Base-by-base conservation (phyloP, 2,888 invertebrate genomes). In the Melinaea marsaeus region DNA sequence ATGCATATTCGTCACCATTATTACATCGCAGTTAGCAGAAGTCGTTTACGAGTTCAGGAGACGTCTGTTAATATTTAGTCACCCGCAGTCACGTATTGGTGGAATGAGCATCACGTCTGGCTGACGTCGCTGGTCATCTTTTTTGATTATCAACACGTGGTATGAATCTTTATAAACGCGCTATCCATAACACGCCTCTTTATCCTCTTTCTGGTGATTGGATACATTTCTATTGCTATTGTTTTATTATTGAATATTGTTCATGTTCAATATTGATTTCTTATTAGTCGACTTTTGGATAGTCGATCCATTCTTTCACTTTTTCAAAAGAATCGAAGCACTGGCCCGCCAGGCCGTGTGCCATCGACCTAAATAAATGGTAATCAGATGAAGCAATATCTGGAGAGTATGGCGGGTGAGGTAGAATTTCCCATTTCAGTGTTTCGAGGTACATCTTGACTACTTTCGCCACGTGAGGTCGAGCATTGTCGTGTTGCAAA, bases 91-190 rank as follows among this genome's bases (percentile, higher is more conserved):
- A 84, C 81, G 84, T 79, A 80, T 83, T 81, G 86, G 77, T 75
- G 74, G 81, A 80, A 85, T 82, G 84, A 78, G 74, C 74, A 80
- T 80, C 86, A 87, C 86, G 87, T 87, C 79, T 69, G 75, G 72
- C 74, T 75, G 78, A 77, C 83, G 80, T 79, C 80, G 79, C 70
- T 74, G 79, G 81, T 81, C 84, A 86, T 85, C 77, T 88, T 86
- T 83, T 81, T 84, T 86, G 88, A 88, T 86, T 87, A 86, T 84
- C 81, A 79, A 79, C 83, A 85, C 88, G 86, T 80, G 85, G 79
- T 62, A 75, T 69, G 88, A 85, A 87, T 87, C 76, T 75, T 69
- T 76, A 79, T 63, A 61, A 67, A 62, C 55, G 54, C 59, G 61
- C 66, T 72, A 72, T 71, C 69, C 72, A 72, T 71, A 68, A 66